phyloP scores from a whole-genome alignment of 2,113 vertebrate genomes.

The Oreochromis niloticus region DNA sequence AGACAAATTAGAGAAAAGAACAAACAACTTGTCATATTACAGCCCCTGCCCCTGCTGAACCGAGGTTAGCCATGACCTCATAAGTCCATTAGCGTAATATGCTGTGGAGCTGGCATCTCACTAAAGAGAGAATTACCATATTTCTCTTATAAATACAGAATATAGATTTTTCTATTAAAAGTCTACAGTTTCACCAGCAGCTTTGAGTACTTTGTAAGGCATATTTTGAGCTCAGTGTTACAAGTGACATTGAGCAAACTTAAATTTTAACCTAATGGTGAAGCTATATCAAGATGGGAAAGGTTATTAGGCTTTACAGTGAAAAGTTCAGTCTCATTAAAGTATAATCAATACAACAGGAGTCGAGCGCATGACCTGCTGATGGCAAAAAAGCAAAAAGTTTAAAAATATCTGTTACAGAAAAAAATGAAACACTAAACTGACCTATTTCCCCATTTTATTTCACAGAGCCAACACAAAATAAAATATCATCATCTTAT shows the following conservation, averaged over 20 bases:
- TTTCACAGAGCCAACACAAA: not conserved
- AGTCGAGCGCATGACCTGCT: not conserved
- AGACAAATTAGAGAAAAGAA: not conserved
- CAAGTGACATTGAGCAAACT: not conserved
- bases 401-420: not conserved
- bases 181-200: not conserved
- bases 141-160: not conserved
- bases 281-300: not conserved
- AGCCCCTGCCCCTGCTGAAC: not conserved
- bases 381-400: not conserved
- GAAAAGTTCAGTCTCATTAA: not conserved
- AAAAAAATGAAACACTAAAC: not conserved
- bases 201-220: not conserved
- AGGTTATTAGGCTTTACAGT: not conserved
- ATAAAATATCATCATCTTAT: not conserved
- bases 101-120: not conserved
- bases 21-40: not conserved
- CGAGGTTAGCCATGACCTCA: not conserved
- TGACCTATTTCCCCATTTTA: not conserved
- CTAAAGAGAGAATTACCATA: not conserved
- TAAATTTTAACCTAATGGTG: not conserved
- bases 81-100: not conserved
- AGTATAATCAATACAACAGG: not conserved
- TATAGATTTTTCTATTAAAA: not conserved
- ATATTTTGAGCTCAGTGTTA: not conserved